These are phyloP conservation scores for Falco cherrug DNA, from an alignment of 2,797 vertebrate species.

Conservation along the genomic window DNA sequence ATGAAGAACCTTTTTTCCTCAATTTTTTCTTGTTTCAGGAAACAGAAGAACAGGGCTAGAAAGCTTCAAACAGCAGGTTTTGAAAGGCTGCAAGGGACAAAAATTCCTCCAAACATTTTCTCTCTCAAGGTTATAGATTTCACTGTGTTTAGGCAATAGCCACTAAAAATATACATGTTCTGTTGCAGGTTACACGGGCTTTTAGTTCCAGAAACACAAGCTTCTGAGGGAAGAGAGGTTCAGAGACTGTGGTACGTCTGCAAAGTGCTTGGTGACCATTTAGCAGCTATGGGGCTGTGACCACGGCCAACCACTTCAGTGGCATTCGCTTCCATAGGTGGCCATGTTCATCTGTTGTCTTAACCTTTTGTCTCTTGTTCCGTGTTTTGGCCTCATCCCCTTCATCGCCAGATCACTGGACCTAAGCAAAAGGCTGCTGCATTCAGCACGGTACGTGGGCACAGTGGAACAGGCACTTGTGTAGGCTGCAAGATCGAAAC, in stretches of 20 bases:
- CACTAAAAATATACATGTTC: neutral
- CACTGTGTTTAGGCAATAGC: neutral
- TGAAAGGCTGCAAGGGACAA: neutral
- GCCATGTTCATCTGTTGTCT: fast-evolving
- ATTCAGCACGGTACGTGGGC: neutral
- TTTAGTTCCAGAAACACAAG: neutral
- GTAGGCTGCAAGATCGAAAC: neutral
- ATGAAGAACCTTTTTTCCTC: neutral
- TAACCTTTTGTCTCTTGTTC: neutral
- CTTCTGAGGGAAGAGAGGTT: neutral
- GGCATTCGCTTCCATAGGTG: fast-evolving
- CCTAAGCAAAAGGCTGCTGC: neutral
- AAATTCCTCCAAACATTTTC: neutral
- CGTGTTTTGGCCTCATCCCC: neutral
- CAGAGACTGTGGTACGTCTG: fast-evolving
- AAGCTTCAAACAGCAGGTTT: neutral
- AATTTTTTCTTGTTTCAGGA: neutral
- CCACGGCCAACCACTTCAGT: neutral
- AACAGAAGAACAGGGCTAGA: neutral
- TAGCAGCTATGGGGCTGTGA: neutral
- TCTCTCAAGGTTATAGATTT: neutral
- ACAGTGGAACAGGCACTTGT: neutral
- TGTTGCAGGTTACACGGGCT: neutral
- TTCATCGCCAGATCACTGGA: neutral
- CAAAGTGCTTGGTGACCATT: neutral